Evolutionary conservation across 2,888 invertebrate species (phyloP).

Genomic region (Adelphocoris suturalis): DNA sequence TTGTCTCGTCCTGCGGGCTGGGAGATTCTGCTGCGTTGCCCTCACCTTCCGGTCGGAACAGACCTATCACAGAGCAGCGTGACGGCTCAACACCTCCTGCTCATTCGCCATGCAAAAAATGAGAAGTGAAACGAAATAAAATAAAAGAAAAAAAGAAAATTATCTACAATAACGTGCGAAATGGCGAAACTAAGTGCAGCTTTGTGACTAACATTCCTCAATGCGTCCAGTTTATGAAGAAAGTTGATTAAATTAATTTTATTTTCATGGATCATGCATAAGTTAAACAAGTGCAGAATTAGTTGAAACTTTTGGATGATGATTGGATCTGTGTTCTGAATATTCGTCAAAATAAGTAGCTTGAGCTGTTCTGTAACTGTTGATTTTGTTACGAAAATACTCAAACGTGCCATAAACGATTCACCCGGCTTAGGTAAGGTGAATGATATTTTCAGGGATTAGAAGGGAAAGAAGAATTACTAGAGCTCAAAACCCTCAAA

Average conservation of each 20-base stretch:
- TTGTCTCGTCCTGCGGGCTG: conserved; percentile 70
- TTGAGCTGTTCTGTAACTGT: too few relatives aligned
- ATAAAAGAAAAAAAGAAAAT: conserved; percentile 15
- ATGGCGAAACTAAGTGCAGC: background rate
- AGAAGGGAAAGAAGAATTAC: too few relatives aligned
- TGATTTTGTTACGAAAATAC: too few relatives aligned
- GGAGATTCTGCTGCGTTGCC: conserved; percentile 68
- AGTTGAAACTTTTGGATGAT: background rate
- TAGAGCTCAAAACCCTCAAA: too few relatives aligned
- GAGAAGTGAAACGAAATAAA: background rate
- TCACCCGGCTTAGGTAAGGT: too few relatives aligned
- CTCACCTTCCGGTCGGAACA: conserved; percentile 89
- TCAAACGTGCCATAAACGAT: too few relatives aligned
- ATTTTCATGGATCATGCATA: background rate
- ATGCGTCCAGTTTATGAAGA: background rate
- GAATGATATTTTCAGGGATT: too few relatives aligned
- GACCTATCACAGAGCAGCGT: conserved; percentile 91
- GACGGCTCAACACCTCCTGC: conserved; percentile 91
- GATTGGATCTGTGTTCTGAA: too few relatives aligned
- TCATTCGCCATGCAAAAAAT: background rate
- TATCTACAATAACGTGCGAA: conserved; percentile 21
- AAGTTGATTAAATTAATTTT: background rate
- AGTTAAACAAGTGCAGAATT: background rate
- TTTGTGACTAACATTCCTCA: background rate
- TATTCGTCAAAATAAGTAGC: too few relatives aligned